Evolutionary conservation across 2,888 invertebrate species (phyloP).

Genomic region (Agelastica alni): DNA sequence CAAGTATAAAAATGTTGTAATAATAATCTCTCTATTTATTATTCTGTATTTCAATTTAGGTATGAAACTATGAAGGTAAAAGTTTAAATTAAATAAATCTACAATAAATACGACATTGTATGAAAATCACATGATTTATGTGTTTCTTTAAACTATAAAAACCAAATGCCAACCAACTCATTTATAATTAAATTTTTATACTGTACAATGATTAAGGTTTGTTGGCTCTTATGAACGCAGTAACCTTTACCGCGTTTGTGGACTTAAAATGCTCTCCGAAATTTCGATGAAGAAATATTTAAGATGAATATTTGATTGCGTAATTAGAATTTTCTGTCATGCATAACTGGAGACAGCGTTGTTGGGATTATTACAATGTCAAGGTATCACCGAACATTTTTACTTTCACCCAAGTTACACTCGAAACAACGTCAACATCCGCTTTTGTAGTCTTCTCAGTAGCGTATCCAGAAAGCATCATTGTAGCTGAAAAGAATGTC

Average conservation of each 20-base stretch:
- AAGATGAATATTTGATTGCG: constrained; percentile 21
- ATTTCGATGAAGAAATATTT: constrained; percentile 14
- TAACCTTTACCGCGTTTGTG: no score
- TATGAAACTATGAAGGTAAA: no score
- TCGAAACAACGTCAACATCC: constrained; percentile 35
- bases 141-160: no score
- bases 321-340: constrained; percentile 23
- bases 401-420: constrained; percentile 42
- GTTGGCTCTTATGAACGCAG: neutral
- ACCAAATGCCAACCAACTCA: no score
- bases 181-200: no score
- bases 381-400: constrained; percentile 41
- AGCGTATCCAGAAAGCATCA: neutral
- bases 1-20: no score
- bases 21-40: no score
- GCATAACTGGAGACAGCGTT: constrained; percentile 22
- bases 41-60: no score
- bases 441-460: constrained; percentile 26
- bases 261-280: neutral
- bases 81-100: no score
- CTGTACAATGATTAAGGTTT: no score
- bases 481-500: neutral
- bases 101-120: no score
- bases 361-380: constrained; percentile 37
- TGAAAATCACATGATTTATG: no score